phyloP scores from a whole-genome alignment of 2,113 vertebrate species.

The Meleagris gallopavo region DNA sequence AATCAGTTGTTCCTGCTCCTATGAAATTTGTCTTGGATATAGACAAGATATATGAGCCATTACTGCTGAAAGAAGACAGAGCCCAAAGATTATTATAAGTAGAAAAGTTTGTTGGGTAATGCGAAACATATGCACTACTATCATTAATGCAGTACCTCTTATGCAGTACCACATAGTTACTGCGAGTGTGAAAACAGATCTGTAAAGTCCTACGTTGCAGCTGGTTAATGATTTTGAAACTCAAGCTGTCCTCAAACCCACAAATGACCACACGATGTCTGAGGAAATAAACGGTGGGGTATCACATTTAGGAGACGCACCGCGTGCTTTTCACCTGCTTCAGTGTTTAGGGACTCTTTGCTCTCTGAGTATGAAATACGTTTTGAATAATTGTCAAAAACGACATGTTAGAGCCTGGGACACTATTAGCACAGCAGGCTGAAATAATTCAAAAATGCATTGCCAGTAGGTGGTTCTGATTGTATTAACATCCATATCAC shows the following conservation, averaged over 20 bases:
- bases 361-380: background rate
- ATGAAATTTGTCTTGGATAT: constrained; percentile 6
- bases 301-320: background rate
- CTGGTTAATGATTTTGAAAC: constrained; percentile 8
- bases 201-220: background rate
- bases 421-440: constrained; percentile 28
- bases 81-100: background rate
- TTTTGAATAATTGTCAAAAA: constrained; percentile 42
- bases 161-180: background rate
- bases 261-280: background rate
- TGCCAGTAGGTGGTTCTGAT: constrained; percentile 46
- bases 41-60: background rate
- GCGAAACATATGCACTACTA: background rate
- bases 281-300: background rate
- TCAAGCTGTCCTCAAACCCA: background rate
- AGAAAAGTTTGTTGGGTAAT: constrained; percentile 1
- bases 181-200: background rate
- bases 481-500: constrained; percentile 58
- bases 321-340: constrained; percentile 1
- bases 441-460: background rate
- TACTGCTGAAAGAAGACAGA: background rate
- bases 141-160: background rate
- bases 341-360: constrained; percentile 1
- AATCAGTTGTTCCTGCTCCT: background rate
- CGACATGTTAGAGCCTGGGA: background rate